phyloP scores from a whole-genome alignment of 2,888 invertebrate species.

The Agonum fuliginosum region DNA sequence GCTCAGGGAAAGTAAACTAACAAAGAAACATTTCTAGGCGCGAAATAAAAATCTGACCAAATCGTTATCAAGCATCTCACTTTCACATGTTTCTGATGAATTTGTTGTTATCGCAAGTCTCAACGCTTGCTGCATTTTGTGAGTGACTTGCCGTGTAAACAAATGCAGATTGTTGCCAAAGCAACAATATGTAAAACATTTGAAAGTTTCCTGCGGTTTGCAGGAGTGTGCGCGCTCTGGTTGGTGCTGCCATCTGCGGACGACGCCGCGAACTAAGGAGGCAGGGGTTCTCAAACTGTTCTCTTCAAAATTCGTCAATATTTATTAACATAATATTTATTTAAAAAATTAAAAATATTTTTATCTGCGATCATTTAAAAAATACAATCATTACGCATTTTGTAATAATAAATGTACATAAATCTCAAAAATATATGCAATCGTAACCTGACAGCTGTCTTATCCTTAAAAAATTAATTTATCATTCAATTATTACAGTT shows the following conservation, averaged over 20 bases:
- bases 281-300: slow-evolving; percentile 30
- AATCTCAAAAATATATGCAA: no score
- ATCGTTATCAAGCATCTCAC: slow-evolving; percentile 38
- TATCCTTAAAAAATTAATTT: no score
- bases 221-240: no score
- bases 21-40: neutral
- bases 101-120: slow-evolving; percentile 18
- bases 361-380: no score
- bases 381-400: no score
- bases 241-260: slow-evolving; percentile 41
- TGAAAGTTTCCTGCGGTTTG: slow-evolving; percentile 49
- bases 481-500: no score
- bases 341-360: no score
- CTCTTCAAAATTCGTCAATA: no score
- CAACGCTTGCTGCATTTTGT: slow-evolving; percentile 25
- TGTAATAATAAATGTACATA: no score
- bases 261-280: slow-evolving; percentile 5
- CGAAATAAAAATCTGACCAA: slow-evolving; percentile 10
- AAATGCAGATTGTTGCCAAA: slow-evolving; percentile 12
- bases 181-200: slow-evolving; percentile 49
- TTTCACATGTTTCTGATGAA: slow-evolving; percentile 17
- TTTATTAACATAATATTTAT: no score
- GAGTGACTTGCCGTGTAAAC: slow-evolving; percentile 9
- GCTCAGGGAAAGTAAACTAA: slow-evolving; percentile 5
- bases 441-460: no score